Base-by-base conservation (phyloP, 1,140 invertebrate genomes). In the Pristionchus pacificus region DNA sequence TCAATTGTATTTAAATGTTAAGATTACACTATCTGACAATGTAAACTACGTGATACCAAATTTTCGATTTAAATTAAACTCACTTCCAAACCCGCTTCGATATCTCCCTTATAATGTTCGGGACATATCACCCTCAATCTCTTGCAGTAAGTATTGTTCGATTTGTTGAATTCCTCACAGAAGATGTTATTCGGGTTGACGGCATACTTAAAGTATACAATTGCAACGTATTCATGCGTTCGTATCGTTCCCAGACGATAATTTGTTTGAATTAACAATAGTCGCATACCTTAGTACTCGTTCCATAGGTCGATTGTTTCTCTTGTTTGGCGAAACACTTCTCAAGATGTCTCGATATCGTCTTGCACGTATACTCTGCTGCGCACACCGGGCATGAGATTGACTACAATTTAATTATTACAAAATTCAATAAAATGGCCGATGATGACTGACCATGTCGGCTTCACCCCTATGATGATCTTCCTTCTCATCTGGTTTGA, bases 71-170 rank as follows among this genome's bases (percentile, higher is more conserved):
- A 57, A 57, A 19, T 57, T 15, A 62, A 29, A 29, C 15, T 61
- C 27, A 68, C 65, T n/a, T 49, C 49, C 25, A 72, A 60, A 1
- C 24, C 1, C 1, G 38, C 24, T 57, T 72, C 71, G 2, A 61
- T 13, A 10, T 57, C 65, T 2, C 49, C 57, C 32, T 97, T 98
- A 72, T 91, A 93, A 84, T 99, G 96, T 81, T 99, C 96, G 0
- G 96, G 94, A 85, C 96, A 99, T 28, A 98, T 87, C 1, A 98
- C 93, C 77, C 92, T 88, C 19, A 99, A 85, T 62, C 95, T 85
- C 85, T 98, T 98, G 85, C 95, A 98, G 82, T 98, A 99, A 0
- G 94, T 97, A 66, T 89, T 88, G 80, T 91, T 93, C 1, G 88
- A 86, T 2, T 91, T 88, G 86, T 97, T 97, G 84, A 91, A 98